phyloP scores from a whole-genome alignment of 2,113 vertebrate genomes.

The Echinops telfairi region DNA sequence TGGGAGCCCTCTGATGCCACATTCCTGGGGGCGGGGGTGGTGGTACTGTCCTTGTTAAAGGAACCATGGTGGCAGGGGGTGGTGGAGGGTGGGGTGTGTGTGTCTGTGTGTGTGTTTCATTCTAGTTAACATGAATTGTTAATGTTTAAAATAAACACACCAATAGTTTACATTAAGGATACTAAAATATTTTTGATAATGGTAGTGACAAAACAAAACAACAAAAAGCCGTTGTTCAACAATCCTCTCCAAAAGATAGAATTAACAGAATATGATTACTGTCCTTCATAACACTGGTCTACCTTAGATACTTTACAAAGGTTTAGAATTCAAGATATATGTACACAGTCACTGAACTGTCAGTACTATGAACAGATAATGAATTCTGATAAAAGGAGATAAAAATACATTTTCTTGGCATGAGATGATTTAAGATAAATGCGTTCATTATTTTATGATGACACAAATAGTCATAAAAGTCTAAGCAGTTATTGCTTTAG shows the following conservation, averaged over 20 bases:
- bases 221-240: background rate
- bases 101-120: too few relatives aligned
- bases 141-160: slow-evolving; percentile 31
- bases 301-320: slow-evolving; percentile 2
- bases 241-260: background rate
- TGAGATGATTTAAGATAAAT: slow-evolving; percentile 53
- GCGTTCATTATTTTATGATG: slow-evolving; percentile 51
- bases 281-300: background rate
- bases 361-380: background rate
- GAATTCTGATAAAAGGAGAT: slow-evolving; percentile 56
- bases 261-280: background rate
- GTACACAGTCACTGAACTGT: background rate
- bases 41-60: background rate
- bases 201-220: slow-evolving; percentile 14
- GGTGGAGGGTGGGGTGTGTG: too few relatives aligned
- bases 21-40: background rate
- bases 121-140: background rate
- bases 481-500: slow-evolving; percentile 34
- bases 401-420: slow-evolving; percentile 32
- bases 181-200: slow-evolving; percentile 48
- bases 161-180: background rate
- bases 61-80: background rate
- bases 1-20: slow-evolving; percentile 6
- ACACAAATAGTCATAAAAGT: slow-evolving; percentile 53
- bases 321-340: slow-evolving; percentile 8